These are phyloP conservation scores for Psettodes erumei DNA, from an alignment of 2,113 vertebrate genomes.

Conservation along the genomic window DNA sequence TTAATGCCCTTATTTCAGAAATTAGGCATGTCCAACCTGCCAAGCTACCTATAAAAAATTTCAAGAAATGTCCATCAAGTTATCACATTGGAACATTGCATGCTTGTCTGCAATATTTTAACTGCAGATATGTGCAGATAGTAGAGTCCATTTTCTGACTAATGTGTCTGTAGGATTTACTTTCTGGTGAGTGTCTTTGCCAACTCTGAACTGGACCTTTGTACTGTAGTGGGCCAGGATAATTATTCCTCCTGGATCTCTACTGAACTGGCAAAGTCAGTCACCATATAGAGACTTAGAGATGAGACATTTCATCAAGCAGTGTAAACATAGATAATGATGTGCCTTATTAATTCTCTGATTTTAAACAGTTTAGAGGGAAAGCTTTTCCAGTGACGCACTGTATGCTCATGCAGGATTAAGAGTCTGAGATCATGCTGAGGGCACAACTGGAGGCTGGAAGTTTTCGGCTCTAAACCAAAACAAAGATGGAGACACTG, in stretches of 20 bases:
- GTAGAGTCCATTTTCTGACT: constrained; percentile 12
- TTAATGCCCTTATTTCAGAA: constrained; percentile 35
- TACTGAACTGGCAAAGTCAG: constrained; percentile 3
- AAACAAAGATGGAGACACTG: not conserved
- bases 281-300: constrained; percentile 13
- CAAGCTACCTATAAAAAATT: constrained; percentile 31
- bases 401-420: constrained; percentile 8
- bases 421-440: constrained; percentile 29
- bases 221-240: not conserved
- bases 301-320: constrained; percentile 8
- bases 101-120: constrained; percentile 31
- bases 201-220: constrained; percentile 30
- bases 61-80: constrained; percentile 44
- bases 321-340: not conserved
- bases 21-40: constrained; percentile 31
- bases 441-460: constrained; percentile 29
- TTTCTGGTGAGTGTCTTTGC: constrained; percentile 19
- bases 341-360: constrained; percentile 5
- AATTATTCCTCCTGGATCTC: constrained; percentile 8
- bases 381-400: not conserved
- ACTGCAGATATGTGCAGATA: constrained; percentile 20
- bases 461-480: constrained; percentile 29
- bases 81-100: constrained; percentile 48
- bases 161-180: constrained; percentile 18
- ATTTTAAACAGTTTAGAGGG: constrained; percentile 2